These are phyloP conservation scores for Embidobia sp. DNA, from an alignment of 2,888 invertebrate species.

Conservation along the genomic window DNA sequence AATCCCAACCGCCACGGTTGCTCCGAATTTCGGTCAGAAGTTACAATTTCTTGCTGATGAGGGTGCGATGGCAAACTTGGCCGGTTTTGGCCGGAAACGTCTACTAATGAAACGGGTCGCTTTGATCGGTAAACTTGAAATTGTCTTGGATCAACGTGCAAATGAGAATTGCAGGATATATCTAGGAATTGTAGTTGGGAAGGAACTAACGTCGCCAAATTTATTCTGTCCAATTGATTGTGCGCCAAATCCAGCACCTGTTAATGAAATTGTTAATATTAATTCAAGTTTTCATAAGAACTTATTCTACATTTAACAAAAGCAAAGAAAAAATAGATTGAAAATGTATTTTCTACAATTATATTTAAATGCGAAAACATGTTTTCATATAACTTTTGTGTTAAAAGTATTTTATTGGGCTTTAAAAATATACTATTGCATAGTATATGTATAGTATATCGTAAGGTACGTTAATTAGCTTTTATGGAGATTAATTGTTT, in stretches of 20 bases:
- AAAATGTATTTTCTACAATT: too few relatives aligned
- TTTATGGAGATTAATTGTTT: too few relatives aligned
- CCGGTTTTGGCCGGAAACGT: slow-evolving; percentile 91
- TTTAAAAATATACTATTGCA: too few relatives aligned
- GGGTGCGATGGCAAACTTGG: slow-evolving; percentile 85
- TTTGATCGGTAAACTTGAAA: slow-evolving; percentile 90
- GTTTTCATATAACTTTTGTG: too few relatives aligned
- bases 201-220: slow-evolving; percentile 89
- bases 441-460: too few relatives aligned
- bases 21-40: slow-evolving; percentile 83
- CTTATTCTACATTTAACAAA: too few relatives aligned
- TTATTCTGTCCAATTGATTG: slow-evolving; percentile 91
- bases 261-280: too few relatives aligned
- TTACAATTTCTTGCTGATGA: slow-evolving; percentile 76
- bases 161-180: slow-evolving; percentile 90
- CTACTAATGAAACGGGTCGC: slow-evolving; percentile 90
- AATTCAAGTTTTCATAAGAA: too few relatives aligned
- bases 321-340: too few relatives aligned
- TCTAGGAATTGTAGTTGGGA: slow-evolving; percentile 92
- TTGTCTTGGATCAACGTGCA: slow-evolving; percentile 92
- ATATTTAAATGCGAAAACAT: too few relatives aligned
- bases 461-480: too few relatives aligned
- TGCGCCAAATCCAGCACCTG: slow-evolving; percentile 91
- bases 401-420: too few relatives aligned
- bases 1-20: slow-evolving; percentile 92